Evolutionary conservation across 2,888 invertebrate species (phyloP).

Genomic region (Leucania comma): DNA sequence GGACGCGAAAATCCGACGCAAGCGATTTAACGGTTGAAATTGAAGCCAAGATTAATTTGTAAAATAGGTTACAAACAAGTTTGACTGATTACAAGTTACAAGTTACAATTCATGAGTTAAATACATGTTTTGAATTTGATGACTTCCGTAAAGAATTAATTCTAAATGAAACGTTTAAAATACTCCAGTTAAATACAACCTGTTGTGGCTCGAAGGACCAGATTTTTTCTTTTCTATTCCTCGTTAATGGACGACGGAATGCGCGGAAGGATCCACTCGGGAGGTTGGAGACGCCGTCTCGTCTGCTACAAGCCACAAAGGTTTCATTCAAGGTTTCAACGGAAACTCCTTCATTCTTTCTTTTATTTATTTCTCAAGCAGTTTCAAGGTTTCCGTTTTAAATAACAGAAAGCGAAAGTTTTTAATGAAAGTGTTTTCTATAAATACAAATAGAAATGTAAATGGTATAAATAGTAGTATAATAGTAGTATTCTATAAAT

Average conservation of each 20-base stretch:
- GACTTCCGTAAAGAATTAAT: background rate
- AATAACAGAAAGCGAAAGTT: background rate
- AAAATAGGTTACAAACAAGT: background rate
- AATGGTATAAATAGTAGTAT: no score
- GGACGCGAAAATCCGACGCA: no score
- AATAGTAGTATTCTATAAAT: no score
- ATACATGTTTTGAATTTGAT: background rate
- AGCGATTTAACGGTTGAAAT: no score
- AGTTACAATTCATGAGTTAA: background rate
- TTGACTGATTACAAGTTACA: background rate
- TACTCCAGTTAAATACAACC: background rate
- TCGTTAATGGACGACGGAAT: background rate
- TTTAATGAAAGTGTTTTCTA: background rate
- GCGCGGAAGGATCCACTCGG: slow-evolving; percentile 8
- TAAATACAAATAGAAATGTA: no score
- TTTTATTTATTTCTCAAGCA: slow-evolving; percentile 29
- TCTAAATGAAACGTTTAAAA: slow-evolving; percentile 3
- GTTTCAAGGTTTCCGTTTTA: background rate
- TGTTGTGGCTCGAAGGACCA: background rate
- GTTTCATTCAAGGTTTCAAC: slow-evolving; percentile 1
- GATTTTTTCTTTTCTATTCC: background rate
- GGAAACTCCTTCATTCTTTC: background rate
- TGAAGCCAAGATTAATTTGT: no score
- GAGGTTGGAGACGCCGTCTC: background rate
- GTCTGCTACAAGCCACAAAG: background rate